These are phyloP conservation scores for Melanostoma scalare DNA, from an alignment of 2,888 invertebrate genomes.

Conservation along the genomic window DNA sequence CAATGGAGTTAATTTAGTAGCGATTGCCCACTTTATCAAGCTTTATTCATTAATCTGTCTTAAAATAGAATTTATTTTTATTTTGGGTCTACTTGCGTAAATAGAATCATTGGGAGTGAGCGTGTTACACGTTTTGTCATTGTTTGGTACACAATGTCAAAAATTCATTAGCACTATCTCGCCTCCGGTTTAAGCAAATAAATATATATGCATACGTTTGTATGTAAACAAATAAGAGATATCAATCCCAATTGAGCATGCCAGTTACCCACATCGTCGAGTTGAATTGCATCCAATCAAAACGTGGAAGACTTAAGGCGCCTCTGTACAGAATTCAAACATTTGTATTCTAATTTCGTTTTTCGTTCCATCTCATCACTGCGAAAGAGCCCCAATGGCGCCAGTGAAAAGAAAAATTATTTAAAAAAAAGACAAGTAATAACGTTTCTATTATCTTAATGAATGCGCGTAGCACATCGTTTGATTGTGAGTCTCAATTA, in stretches of 20 bases:
- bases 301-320: constrained; percentile 43
- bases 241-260: constrained; percentile 49
- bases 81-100: too few relatives aligned
- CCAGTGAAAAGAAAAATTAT: background rate
- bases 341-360: constrained; percentile 5
- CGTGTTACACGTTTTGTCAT: background rate
- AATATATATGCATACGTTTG: too few relatives aligned
- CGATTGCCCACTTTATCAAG: too few relatives aligned
- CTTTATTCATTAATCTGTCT: background rate
- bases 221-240: constrained; percentile 16
- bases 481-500: constrained; percentile 35
- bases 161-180: too few relatives aligned
- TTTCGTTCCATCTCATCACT: constrained; percentile 12
- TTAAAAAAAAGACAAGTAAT: background rate
- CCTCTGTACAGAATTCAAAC: constrained; percentile 6
- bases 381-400: constrained; percentile 28
- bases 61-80: constrained; percentile 17
- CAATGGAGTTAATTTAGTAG: too few relatives aligned
- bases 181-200: background rate
- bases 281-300: constrained; percentile 55
- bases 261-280: background rate
- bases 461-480: constrained; percentile 17
- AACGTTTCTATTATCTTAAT: constrained; percentile 20
- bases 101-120: too few relatives aligned
- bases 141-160: constrained; percentile 9